Conservation (phyloP, 2,888 invertebrate genomes). For the Heliconius cydno region DNA sequence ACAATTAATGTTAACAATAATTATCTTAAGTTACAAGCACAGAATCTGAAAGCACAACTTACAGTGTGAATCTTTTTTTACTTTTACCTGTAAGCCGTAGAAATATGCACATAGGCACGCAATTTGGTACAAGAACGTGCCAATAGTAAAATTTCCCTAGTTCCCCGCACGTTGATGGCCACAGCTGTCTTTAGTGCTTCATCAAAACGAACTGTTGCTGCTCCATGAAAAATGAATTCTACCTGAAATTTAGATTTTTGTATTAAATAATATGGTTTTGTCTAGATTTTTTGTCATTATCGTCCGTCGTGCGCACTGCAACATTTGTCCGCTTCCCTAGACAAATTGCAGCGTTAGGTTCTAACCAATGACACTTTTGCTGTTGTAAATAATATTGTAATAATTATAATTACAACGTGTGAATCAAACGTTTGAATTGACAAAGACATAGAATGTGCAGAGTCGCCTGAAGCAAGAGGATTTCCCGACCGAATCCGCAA, state of each 20-base stretch:
- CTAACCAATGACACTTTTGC: too few relatives aligned
- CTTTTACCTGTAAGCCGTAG: conserved; percentile 90
- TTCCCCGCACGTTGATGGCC: conserved; percentile 76
- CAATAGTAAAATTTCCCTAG: conserved; percentile 70
- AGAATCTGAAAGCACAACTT: too few relatives aligned
- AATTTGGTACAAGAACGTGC: conserved; percentile 66
- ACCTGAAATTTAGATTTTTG: conserved; percentile 57
- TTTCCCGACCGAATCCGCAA: too few relatives aligned
- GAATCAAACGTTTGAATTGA: background rate
- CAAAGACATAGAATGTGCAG: too few relatives aligned
- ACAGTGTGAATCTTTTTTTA: background rate
- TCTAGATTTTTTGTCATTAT: background rate
- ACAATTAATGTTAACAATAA: too few relatives aligned
- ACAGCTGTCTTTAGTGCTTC: conserved; percentile 76
- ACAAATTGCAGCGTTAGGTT: background rate
- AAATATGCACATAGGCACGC: conserved; percentile 90
- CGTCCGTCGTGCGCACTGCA: too few relatives aligned
- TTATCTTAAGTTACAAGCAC: too few relatives aligned
- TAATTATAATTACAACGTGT: too few relatives aligned
- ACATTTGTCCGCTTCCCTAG: too few relatives aligned
- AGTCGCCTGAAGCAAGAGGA: too few relatives aligned
- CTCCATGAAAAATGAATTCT: conserved; percentile 79
- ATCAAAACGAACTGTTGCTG: conserved; percentile 82
- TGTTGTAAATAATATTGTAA: too few relatives aligned
- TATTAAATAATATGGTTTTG: conserved; percentile 17